A percentile compares a stretch with the other conserved stretches of the same genome.
Evolutionary conservation across 2,888 invertebrate species (phyloP).

Genomic region (Scotopteryx bipunctaria): DNA sequence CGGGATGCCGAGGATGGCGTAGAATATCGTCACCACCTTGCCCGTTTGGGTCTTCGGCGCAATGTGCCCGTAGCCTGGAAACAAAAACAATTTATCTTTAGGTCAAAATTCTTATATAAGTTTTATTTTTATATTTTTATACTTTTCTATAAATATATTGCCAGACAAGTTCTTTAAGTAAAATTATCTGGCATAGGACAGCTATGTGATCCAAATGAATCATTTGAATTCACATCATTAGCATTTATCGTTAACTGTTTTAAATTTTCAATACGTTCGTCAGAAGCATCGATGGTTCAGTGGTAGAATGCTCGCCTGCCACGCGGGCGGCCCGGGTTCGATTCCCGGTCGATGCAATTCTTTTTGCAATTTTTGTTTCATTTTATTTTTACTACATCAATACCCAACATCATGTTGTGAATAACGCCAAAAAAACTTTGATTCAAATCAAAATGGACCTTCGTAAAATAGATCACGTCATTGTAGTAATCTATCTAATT

Average conservation of each 20-base stretch:
- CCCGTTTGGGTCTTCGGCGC: constrained; percentile 97
- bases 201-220: background rate
- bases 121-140: too few relatives aligned
- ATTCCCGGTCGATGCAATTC: constrained; percentile 82
- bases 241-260: too few relatives aligned
- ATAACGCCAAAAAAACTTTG: background rate
- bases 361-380: constrained; percentile 39
- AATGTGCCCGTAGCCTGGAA: constrained; percentile 96
- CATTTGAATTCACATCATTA: background rate
- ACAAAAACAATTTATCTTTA: too few relatives aligned
- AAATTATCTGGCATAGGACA: too few relatives aligned
- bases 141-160: too few relatives aligned
- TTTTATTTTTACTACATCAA: background rate
- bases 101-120: too few relatives aligned
- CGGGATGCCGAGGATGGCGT: constrained; percentile 97
- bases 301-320: constrained; percentile 84
- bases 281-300: constrained; percentile 78
- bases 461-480: constrained; percentile 4
- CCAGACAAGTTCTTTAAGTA: too few relatives aligned
- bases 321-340: constrained; percentile 84
- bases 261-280: accelerated
- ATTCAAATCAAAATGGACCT: constrained; percentile 10
- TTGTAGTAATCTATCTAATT: constrained; percentile 1
- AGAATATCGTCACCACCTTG: constrained; percentile 97
- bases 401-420: background rate